Base-by-base conservation (phyloP, 1,140 invertebrate genomes). In the Papilio aristodemus region DNA sequence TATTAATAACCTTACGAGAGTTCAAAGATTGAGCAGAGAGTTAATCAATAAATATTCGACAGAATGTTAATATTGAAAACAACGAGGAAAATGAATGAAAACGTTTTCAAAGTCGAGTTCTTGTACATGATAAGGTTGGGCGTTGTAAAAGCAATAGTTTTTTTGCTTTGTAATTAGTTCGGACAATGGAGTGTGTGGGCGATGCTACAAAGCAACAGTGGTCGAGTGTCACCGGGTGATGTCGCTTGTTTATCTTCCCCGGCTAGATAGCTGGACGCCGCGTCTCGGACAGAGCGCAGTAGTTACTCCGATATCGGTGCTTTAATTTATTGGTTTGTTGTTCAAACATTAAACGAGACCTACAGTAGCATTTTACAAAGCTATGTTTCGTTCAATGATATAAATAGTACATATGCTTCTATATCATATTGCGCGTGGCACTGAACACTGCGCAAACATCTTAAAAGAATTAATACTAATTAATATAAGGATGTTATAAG, bases 181-280 rank as follows among this genome's bases (percentile, higher is more conserved):
- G 60, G 19, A 39, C 60, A 63, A 63, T 27, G n/a, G 22, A 63
- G 60, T 63, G 64, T 46, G 11, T 22, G 6, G 27, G 70, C 71
- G 41, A 59, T 59, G 67, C 67, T 36, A 74, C 73, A 81, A 77
- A 79, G 74, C 62, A 69, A 70, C 59, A 63, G 66, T 54, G 38
- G 38, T 66, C 27, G 67, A 66, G 68, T 67, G 63, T 62, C 41
- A 32, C 38, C 69, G 68, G 66, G 71, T 68, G 75, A 81, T 74
- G 72, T 68, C 69, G 38, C 69, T 75, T 79, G 75, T 79, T 79
- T 81, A 76, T 76, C 78, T 77, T 77, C 71, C 37, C 63, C 71
- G 67, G 76, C 73, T 74, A 77, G 77, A 79, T 81, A 81, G 79
- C 79, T 77, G 77, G 75, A 76, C 74, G 73, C 68, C 74, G 72